phyloP scores from a whole-genome alignment of 1,140 invertebrate species.

The Hyphantria cunea region DNA sequence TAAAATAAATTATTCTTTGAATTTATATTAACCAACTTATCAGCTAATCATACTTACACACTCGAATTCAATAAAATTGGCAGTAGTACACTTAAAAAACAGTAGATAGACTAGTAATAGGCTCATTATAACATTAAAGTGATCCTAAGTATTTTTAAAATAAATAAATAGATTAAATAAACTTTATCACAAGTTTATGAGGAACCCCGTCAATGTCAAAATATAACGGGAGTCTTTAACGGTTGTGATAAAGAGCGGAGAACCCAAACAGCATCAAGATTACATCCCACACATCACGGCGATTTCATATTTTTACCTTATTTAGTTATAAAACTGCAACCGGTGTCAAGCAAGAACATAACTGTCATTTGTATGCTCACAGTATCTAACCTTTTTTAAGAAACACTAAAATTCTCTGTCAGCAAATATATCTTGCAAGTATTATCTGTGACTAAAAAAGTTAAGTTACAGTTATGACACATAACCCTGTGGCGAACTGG shows the following conservation, averaged over 20 bases:
- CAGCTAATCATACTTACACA: no score
- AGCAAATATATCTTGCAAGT: neutral
- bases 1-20: no score
- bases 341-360: constrained; percentile 1
- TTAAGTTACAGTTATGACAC: constrained; percentile 1
- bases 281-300: neutral
- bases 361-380: neutral
- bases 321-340: constrained; percentile 6
- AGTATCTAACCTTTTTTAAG: neutral
- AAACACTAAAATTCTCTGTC: constrained; percentile 1
- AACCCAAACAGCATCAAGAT: constrained; percentile 4
- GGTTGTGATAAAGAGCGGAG: neutral
- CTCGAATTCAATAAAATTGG: no score
- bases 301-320: constrained; percentile 9
- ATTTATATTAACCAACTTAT: no score
- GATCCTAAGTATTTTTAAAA: no score
- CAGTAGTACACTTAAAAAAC: neutral
- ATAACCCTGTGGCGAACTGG: neutral
- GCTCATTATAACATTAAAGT: no score
- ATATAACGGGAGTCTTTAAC: constrained; percentile 4
- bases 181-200: no score
- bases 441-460: neutral
- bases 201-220: neutral
- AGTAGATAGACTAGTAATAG: neutral
- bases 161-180: neutral